Base-by-base conservation (phyloP, 1,140 invertebrate species). In the Drosophila biarmipes region DNA sequence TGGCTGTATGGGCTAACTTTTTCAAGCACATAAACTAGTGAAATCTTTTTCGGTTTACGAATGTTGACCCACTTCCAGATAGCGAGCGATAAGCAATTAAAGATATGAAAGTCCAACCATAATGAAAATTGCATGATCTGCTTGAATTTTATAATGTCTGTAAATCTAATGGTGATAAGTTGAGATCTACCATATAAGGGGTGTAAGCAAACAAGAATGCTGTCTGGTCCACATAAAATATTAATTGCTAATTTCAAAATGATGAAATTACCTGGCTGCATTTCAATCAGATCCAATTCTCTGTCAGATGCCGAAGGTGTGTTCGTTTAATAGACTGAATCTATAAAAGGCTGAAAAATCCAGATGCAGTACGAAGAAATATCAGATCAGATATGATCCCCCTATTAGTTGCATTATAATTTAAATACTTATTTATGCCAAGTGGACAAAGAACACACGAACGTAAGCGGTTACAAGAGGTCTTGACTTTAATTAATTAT, bases 191-290 rank as follows among this genome's bases (percentile, higher is more conserved):
- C 38, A 11, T 69, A 57, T 35, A 72, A 37, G 53, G 69, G 4
- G 11, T 8, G 17, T 38, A 19, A 11, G 0, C 46, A 38, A 40
- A 19, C 38, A 72, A 90, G 58, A 89, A 82, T 86, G 74, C 72
- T 17, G 75, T 80, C 55, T 40, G 54, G 45, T 57, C 71, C 24
- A 57, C 62, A 77, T 79, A 58, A 62, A 82, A 81, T 82, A 78
- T 72, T 54, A 71, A 61, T 48, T 51, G 55, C 57, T 74, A 72
- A 87, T 71, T 62, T 72, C 21, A 46, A 67, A 66, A 89, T 87
- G 82, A 87, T 87, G 82, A 82, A 87, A 87, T 89, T 53, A 49
- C 40, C 55, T 43, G 14, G 59, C 61, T 89, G 62, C 49, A 76
- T 82, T 87, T 78, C 71, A 87, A 85, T 74, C 48, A 74, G 58